Evolutionary conservation across 2,797 vertebrate genomes (phyloP), one percentile per base, ranked within the genome.

Genomic region (Balearica regulorum): DNA sequence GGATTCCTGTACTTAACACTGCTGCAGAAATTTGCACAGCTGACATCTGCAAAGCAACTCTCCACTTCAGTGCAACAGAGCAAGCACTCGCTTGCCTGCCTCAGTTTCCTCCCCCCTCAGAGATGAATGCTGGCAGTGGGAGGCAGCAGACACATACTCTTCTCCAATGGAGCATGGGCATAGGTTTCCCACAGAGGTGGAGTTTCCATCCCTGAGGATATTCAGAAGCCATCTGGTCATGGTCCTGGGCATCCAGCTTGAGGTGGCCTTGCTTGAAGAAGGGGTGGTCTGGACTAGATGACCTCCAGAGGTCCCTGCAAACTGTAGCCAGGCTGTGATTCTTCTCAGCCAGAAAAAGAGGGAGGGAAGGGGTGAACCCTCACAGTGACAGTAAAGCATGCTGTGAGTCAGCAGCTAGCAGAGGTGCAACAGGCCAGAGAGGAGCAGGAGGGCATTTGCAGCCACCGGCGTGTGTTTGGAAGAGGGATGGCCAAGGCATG

Each of bases 371-470:
- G 24, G 6, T 66, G 41, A 7, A 22, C 25, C 8, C 9, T 84
- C 0, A 0, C 5, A 10, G 25, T 61, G 1, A 1, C 7, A 18
- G 44, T 46, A 57, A 25, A 66, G 35, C 11, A n/a, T 12, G 19
- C 39, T 60, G 6, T 28, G 16, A 68, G 37, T 48, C 25, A 33
- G 41, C 18, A 51, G 22, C 64, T 64, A 57, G 21, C 35, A 39
- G 61, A 46, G n/a, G 16, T 64, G 35, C 48, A 73, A 18, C 11
- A 21, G 33, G 20, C 28, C n/a, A 26, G 37, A 57, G 58, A 57
- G 19, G 21, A 87, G 17, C 6, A 41, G 15, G 4, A 18, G 7
- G 8, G 4, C 24, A 13, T 41, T 31, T 66, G 48, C 35, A 71
- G 18, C 26, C 46, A 51, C 18, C 18, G 22, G 22, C 20, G 41